These are phyloP conservation scores for Camelus dromedarius DNA, from an alignment of 2,113 vertebrate species.

Conservation along the genomic window DNA sequence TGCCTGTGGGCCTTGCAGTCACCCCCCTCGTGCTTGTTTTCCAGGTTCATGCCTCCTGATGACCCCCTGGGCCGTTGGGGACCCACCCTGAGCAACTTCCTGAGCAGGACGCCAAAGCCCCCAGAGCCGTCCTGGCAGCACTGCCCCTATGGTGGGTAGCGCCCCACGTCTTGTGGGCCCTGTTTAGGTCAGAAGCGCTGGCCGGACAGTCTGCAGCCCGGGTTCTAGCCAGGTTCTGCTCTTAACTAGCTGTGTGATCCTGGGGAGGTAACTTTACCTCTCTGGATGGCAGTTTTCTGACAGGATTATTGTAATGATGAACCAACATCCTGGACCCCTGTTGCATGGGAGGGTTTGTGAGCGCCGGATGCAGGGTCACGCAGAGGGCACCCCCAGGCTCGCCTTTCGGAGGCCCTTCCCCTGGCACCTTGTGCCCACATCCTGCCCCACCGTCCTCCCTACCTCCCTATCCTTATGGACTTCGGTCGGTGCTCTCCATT, in stretches of 20 bases:
- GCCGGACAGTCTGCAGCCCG: not conserved
- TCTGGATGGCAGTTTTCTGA: not conserved
- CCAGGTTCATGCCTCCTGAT: constrained; percentile 97
- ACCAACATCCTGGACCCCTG: fast-evolving
- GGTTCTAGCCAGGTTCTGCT: not conserved
- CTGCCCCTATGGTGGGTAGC: constrained; percentile 93
- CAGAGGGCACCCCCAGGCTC: not conserved
- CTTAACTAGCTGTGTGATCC: not conserved
- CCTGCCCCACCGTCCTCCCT: not conserved
- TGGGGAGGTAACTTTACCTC: not conserved
- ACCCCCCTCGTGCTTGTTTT: constrained; percentile 36
- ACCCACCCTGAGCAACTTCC: constrained; percentile 92
- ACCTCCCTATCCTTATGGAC: fast-evolving
- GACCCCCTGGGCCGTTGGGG: constrained; percentile 94
- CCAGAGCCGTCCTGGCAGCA: constrained; percentile 89
- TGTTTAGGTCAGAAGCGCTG: not conserved
- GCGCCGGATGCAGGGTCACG: too few species aligned
- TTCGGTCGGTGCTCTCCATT: not conserved
- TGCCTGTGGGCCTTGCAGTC: not conserved
- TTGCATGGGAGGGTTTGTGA: fast-evolving
- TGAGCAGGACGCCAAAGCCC: constrained; percentile 89
- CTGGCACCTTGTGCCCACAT: not conserved
- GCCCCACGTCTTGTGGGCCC: fast-evolving
- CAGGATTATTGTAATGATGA: not conserved
- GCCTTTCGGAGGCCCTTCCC: not conserved